Evolutionary conservation across 2,797 vertebrate species (phyloP).

Genomic region (Dendrocincla fuliginosa): DNA sequence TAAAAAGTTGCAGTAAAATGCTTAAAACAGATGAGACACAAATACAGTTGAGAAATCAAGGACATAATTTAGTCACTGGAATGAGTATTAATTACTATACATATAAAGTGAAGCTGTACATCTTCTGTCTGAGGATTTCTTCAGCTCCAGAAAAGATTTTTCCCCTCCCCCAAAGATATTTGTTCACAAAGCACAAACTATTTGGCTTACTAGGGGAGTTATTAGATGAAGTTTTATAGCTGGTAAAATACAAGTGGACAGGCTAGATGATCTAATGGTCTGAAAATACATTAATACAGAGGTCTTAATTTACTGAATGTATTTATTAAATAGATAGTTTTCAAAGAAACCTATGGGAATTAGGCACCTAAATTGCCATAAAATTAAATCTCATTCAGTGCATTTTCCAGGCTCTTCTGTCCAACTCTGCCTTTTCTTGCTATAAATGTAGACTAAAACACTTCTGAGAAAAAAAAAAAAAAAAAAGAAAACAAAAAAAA

Average conservation of each 20-base stretch:
- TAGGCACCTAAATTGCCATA: background rate
- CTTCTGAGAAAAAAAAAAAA: background rate
- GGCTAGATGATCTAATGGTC: background rate
- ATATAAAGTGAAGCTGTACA: background rate
- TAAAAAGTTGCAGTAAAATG: background rate
- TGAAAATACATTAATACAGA: background rate
- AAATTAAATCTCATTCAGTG: background rate
- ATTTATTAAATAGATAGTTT: slow-evolving; percentile 7
- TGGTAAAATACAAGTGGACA: background rate
- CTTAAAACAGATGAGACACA: background rate
- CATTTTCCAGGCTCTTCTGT: background rate
- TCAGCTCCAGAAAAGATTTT: background rate
- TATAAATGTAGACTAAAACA: background rate
- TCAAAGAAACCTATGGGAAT: background rate
- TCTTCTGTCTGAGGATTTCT: background rate
- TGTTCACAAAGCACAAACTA: background rate
- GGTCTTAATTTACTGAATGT: background rate
- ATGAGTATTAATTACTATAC: background rate
- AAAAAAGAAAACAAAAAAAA: background rate
- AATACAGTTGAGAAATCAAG: background rate
- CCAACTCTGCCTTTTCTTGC: background rate
- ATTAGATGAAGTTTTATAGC: background rate
- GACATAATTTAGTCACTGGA: background rate
- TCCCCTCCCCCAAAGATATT: background rate
- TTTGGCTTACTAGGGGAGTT: background rate